Conservation (phyloP, 2,888 invertebrate genomes). For the Platypus cylindrus region DNA sequence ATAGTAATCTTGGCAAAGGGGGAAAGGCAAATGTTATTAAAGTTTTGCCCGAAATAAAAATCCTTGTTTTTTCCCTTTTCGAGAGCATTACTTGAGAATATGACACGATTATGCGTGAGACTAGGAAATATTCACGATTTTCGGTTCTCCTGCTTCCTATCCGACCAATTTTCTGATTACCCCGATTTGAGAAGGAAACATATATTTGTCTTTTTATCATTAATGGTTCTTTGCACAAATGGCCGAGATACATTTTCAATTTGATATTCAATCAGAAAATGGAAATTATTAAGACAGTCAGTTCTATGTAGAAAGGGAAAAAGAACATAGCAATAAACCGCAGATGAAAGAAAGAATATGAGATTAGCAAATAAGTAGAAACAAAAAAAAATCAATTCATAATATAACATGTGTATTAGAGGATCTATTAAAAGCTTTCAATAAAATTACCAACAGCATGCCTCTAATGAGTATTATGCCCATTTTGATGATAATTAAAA, state of each 20-base stretch:
- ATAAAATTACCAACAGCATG: too few species aligned
- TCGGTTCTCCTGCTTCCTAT: conserved; percentile 10
- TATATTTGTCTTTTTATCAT: conserved; percentile 14
- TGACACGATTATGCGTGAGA: conserved; percentile 35
- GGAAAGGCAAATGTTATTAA: conserved; percentile 23
- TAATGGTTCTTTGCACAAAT: conserved; percentile 9
- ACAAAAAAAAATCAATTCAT: too few species aligned
- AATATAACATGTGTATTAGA: too few species aligned
- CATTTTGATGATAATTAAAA: conserved; percentile 18
- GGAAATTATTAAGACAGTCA: too few species aligned
- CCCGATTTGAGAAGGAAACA: conserved; percentile 24
- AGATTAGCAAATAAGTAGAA: too few species aligned
- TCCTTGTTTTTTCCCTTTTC: conserved; percentile 25
- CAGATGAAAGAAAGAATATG: too few species aligned
- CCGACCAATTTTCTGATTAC: conserved; percentile 35
- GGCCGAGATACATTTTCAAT: too few species aligned
- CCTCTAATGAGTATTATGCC: too few species aligned
- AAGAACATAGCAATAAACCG: too few species aligned
- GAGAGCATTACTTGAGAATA: conserved; percentile 27
- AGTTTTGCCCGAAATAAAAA: conserved; percentile 22
- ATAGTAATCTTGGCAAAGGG: conserved; percentile 15
- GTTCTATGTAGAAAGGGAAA: too few species aligned
- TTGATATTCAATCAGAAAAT: too few species aligned
- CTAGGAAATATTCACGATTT: conserved; percentile 17
- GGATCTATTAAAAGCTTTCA: too few species aligned